Conservation (phyloP, 2,888 invertebrate species). For the Teinopalpus imperialis region DNA sequence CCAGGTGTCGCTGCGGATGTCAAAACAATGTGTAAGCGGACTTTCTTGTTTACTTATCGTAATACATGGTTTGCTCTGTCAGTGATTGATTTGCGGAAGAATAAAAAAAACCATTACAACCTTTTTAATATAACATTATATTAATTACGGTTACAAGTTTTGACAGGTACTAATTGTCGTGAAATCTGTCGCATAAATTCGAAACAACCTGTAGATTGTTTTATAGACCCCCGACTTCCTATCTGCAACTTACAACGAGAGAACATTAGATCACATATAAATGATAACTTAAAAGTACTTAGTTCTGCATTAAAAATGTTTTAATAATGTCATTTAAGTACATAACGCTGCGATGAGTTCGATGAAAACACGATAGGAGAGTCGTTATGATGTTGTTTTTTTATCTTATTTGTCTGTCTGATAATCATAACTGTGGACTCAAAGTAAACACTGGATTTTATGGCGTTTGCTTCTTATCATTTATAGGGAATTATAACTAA, state of each 20-base stretch:
- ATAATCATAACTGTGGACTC: constrained; percentile 56
- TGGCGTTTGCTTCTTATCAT: constrained; percentile 49
- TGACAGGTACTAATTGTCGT: no score
- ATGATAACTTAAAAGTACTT: no score
- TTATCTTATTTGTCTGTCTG: constrained; percentile 63
- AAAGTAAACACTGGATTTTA: constrained; percentile 65
- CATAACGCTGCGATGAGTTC: constrained; percentile 38
- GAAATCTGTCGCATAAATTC: not conserved
- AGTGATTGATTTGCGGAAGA: not conserved
- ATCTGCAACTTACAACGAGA: no score
- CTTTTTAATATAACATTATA: no score
- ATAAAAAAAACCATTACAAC: no score
- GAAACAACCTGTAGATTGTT: constrained; percentile 14
- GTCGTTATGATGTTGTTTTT: constrained; percentile 66
- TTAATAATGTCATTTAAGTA: constrained; percentile 15
- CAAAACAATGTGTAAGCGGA: constrained; percentile 76
- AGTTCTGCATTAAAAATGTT: constrained; percentile 12
- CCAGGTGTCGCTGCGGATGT: constrained; percentile 65
- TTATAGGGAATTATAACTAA: constrained; percentile 36
- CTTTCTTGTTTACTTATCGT: constrained; percentile 33
- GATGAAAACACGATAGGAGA: constrained; percentile 61
- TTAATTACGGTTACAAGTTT: no score
- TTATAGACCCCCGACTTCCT: no score
- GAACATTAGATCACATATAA: no score
- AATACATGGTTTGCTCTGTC: no score